phyloP scores from a whole-genome alignment of 2,113 vertebrate genomes.

The Apodemus speciosus region DNA sequence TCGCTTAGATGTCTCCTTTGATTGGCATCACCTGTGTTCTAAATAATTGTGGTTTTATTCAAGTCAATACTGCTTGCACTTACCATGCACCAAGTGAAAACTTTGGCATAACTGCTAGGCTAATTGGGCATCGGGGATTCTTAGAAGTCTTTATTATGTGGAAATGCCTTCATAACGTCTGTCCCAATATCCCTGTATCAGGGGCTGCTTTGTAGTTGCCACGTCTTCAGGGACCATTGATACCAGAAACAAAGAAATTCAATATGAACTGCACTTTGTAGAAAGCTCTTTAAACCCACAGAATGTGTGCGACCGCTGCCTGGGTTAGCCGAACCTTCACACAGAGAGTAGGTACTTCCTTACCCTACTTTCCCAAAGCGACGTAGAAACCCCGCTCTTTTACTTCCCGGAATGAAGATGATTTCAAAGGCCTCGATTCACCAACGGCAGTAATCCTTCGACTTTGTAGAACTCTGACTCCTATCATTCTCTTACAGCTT shows the following conservation, averaged over 20 bases:
- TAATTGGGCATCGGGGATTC: conserved; percentile 88
- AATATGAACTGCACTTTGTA: conserved; percentile 77
- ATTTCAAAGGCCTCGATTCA: background rate
- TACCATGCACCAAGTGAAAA: conserved; percentile 80
- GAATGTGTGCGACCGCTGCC: conserved; percentile 54
- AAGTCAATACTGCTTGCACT: conserved; percentile 81
- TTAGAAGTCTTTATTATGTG: conserved; percentile 86
- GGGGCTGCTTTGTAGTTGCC: conserved; percentile 85
- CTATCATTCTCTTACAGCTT: background rate
- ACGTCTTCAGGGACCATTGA: conserved; percentile 81
- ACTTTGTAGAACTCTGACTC: too few relatives aligned
- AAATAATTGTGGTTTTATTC: conserved; percentile 75
- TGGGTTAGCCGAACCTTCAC: conserved; percentile 11
- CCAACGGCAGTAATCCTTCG: background rate
- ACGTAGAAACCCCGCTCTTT: background rate
- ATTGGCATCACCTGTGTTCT: conserved; percentile 78
- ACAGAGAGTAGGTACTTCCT: background rate
- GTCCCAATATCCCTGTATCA: conserved; percentile 83
- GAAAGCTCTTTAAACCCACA: conserved; percentile 77
- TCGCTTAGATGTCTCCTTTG: conserved; percentile 77
- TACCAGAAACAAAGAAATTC: conserved; percentile 84
- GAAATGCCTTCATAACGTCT: conserved; percentile 84
- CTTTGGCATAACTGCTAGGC: conserved; percentile 81
- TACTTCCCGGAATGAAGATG: background rate
- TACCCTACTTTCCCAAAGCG: fast-evolving